Conservation (phyloP, 2,888 invertebrate genomes). For the Hyposoter didymator region DNA sequence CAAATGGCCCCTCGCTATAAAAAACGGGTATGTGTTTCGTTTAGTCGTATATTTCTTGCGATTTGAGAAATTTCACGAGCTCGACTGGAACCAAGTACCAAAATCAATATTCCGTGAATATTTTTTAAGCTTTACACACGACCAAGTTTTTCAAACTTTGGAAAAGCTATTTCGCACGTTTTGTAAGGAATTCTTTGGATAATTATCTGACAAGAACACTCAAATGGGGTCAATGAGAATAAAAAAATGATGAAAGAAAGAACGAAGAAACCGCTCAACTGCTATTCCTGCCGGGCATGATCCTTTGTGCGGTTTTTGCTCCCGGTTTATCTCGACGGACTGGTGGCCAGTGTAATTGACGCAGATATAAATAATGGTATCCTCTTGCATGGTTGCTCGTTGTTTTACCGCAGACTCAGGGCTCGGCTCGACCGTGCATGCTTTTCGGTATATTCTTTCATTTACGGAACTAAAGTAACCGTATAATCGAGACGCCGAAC, state of each 20-base stretch:
- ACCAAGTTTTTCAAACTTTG: not conserved
- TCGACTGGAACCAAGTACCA: no score
- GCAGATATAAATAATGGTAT: conserved; percentile 40
- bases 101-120: no score
- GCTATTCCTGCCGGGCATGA: conserved; percentile 72
- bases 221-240: not conserved
- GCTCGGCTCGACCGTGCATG: conserved; percentile 25
- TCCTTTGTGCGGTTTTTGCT: conserved; percentile 75
- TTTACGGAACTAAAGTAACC: conserved; percentile 80
- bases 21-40: no score
- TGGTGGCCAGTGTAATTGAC: conserved; percentile 69
- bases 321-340: conserved; percentile 60
- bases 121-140: not conserved
- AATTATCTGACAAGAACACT: not conserved
- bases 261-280: conserved; percentile 61
- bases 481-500: conserved; percentile 78
- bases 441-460: conserved; percentile 69
- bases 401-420: conserved; percentile 31
- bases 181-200: not conserved
- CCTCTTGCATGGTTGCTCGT: conserved; percentile 62
- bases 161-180: not conserved
- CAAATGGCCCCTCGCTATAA: no score
- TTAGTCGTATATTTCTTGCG: no score
- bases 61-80: no score
- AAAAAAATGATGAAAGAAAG: conserved; percentile 55